Evolutionary conservation across 2,113 vertebrate genomes (phyloP).

Genomic region (Potamarius usumacintae): DNA sequence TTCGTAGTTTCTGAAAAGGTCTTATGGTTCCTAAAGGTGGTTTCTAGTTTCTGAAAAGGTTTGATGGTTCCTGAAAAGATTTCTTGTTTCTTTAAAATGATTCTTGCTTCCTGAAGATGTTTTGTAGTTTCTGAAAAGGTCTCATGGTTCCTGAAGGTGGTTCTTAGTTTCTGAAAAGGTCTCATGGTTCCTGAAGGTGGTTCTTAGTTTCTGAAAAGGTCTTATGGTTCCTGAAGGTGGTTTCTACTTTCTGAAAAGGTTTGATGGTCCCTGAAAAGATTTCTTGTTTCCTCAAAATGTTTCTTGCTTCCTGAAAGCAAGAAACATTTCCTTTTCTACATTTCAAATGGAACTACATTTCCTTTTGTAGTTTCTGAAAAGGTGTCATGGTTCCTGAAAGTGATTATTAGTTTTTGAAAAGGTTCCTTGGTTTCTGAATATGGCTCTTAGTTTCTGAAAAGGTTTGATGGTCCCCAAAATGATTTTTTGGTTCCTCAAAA

Average conservation of each 20-base stretch:
- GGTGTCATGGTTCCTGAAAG: too few species aligned
- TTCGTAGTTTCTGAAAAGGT: not conserved
- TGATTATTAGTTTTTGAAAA: not conserved
- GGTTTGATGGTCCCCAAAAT: not conserved
- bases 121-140: not conserved
- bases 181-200: not conserved
- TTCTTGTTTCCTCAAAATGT: not conserved
- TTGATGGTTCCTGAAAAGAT: not conserved
- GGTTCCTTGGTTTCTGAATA: not conserved
- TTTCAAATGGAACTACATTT: too few species aligned
- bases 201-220: too few species aligned
- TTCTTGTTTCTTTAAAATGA: not conserved
- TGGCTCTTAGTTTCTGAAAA: not conserved
- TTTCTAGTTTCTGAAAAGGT: not conserved
- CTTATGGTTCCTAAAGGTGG: not conserved
- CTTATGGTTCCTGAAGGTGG: not conserved
- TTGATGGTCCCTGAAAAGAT: not conserved
- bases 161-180: not conserved
- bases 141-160: not conserved
- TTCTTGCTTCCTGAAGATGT: not conserved
- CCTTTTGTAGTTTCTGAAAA: not conserved
- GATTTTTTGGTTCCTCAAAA: not conserved
- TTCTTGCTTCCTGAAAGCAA: too few species aligned
- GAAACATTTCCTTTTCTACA: too few species aligned
- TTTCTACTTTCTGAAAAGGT: too few species aligned